Evolutionary conservation across 2,113 vertebrate species (phyloP).

Genomic region (Falco punctatus): DNA sequence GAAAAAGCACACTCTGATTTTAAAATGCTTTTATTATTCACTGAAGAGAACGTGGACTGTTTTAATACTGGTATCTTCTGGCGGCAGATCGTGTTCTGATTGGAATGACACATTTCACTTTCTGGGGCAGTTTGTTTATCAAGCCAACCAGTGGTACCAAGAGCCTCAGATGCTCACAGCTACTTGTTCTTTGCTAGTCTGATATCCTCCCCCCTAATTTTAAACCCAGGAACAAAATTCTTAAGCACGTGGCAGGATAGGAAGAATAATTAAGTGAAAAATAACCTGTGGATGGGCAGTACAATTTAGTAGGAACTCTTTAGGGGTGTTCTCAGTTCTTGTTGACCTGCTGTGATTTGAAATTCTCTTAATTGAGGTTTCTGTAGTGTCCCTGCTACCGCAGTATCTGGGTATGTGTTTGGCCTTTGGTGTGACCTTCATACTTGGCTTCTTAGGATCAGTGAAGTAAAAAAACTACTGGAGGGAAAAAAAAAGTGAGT

Average conservation of each 20-base stretch:
- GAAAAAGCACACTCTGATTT: not conserved
- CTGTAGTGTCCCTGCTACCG: accelerated
- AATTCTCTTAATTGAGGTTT: not conserved
- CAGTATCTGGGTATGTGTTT: not conserved
- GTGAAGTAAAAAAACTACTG: not conserved
- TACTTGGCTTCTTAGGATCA: not conserved
- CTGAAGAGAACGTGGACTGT: not conserved
- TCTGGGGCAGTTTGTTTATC: not conserved
- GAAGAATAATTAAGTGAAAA: not conserved
- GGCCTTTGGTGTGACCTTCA: not conserved
- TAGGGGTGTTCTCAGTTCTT: not conserved
- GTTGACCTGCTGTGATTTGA: not conserved
- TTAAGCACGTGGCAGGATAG: not conserved
- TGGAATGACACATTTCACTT: not conserved
- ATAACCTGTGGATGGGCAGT: not conserved
- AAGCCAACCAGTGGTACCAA: not conserved
- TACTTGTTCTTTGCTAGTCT: not conserved
- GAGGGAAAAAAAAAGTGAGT: not conserved
- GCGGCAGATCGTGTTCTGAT: not conserved
- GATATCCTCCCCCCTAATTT: accelerated
- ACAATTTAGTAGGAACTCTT: not conserved
- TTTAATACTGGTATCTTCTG: not conserved
- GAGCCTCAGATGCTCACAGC: not conserved
- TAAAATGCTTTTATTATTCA: not conserved
- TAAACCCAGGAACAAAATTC: not conserved